A percentile compares a stretch with the other conserved stretches of the same genome.
Conservation (phyloP, 2,113 vertebrate species). For the Boleophthalmus pectinirostris region DNA sequence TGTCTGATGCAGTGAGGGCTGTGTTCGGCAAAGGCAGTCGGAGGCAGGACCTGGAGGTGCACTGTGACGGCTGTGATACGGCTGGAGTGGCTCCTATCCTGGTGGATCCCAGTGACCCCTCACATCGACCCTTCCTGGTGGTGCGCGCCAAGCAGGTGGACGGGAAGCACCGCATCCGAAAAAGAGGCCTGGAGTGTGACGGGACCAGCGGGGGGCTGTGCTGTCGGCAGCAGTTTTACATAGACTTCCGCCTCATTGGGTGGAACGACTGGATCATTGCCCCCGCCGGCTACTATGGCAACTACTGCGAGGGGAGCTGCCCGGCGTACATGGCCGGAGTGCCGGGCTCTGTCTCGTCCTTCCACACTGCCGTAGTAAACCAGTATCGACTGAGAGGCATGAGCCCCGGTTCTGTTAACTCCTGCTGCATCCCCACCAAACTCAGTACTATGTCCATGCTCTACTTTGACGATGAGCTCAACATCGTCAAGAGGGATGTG, state of each 20-base stretch:
- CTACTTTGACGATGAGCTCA: conserved; percentile 99
- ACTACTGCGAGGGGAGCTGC: conserved; percentile 99
- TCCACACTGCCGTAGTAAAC: conserved; percentile 98
- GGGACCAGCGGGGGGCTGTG: conserved; percentile 92
- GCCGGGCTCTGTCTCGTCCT: conserved; percentile 94
- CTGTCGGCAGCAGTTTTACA: conserved; percentile 99
- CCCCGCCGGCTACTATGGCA: conserved; percentile 95
- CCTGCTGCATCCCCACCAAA: conserved; percentile 99
- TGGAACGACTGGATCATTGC: conserved; percentile 99
- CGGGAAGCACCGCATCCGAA: conserved; percentile 94
- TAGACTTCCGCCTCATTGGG: conserved; percentile 97
- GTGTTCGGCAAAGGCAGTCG: conserved; percentile 87
- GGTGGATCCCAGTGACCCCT: conserved; percentile 88
- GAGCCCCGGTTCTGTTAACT: conserved; percentile 95
- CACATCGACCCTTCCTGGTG: conserved; percentile 95
- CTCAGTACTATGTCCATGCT: conserved; percentile 99
- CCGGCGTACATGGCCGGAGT: conserved; percentile 97
- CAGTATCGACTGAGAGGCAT: conserved; percentile 98
- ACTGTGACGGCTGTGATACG: conserved; percentile 89
- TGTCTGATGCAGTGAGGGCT: conserved; percentile 89
- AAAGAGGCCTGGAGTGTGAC: conserved; percentile 96
- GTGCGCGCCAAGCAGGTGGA: conserved; percentile 89
- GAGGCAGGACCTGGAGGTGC: conserved; percentile 91
- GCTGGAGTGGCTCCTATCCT: conserved; percentile 86
- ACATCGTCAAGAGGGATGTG: conserved; percentile 98